Evolutionary conservation across 1,140 invertebrate genomes (phyloP).

Genomic region (Drosophila aff.): DNA sequence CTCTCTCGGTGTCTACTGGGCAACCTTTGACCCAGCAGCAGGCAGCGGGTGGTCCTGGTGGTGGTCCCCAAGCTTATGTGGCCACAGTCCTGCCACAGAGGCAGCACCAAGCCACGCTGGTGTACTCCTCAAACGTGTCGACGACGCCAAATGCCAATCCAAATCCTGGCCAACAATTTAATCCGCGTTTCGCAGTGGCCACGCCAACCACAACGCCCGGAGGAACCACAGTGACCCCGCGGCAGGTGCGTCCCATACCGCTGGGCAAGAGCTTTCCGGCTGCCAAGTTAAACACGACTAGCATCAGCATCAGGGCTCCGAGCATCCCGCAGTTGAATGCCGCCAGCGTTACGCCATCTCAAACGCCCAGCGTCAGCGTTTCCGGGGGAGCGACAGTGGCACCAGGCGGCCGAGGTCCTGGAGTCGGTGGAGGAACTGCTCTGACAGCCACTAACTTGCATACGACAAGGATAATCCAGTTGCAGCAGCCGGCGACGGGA

Average conservation of each 20-base stretch:
- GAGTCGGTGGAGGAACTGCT: slow-evolving; percentile 53
- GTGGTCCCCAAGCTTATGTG: slow-evolving; percentile 74
- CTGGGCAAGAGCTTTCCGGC: slow-evolving; percentile 73
- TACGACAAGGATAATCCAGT: slow-evolving; percentile 81
- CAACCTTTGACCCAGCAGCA: slow-evolving; percentile 49
- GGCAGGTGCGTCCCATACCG: slow-evolving; percentile 77
- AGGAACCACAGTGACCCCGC: slow-evolving; percentile 68
- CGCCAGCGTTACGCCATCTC: slow-evolving; percentile 54
- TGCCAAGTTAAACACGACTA: slow-evolving; percentile 77
- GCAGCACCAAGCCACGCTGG: slow-evolving; percentile 81
- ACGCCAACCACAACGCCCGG: slow-evolving; percentile 67
- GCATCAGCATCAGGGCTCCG: slow-evolving; percentile 81
- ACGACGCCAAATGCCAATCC: slow-evolving; percentile 50
- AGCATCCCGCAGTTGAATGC: slow-evolving; percentile 71
- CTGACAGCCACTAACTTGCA: slow-evolving; percentile 69
- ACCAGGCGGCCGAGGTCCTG: slow-evolving; percentile 54
- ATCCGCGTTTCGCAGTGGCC: slow-evolving; percentile 81
- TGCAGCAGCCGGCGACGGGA: slow-evolving; percentile 76
- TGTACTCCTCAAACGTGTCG: slow-evolving; percentile 78
- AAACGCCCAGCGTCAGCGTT: slow-evolving; percentile 56
- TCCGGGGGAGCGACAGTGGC: slow-evolving; percentile 61
- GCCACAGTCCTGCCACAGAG: slow-evolving; percentile 80
- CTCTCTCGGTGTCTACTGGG: slow-evolving; percentile 58
- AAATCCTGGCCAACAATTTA: slow-evolving; percentile 69
- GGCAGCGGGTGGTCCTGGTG: slow-evolving; percentile 40